These are phyloP conservation scores for Trogon melanurus DNA, from an alignment of 2,113 vertebrate genomes.

Conservation along the genomic window DNA sequence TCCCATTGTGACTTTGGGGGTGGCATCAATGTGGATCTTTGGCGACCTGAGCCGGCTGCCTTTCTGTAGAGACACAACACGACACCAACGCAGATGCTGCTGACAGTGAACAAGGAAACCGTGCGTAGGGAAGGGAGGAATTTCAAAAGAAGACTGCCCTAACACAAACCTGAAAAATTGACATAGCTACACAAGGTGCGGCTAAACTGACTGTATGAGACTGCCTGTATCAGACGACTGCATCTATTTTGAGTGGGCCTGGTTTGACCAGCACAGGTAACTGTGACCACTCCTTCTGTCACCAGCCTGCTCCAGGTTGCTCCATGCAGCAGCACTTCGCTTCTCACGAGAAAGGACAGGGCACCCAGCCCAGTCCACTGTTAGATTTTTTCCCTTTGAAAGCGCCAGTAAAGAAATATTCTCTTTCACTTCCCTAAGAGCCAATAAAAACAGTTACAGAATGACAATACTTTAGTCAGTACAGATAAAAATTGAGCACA, in stretches of 20 bases:
- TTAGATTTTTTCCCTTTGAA: neutral
- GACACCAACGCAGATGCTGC: fast-evolving
- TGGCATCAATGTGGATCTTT: fast-evolving
- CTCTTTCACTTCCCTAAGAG: neutral
- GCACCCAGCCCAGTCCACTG: neutral
- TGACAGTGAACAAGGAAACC: neutral
- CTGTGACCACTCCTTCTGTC: fast-evolving
- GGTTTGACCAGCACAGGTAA: neutral
- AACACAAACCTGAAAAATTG: neutral
- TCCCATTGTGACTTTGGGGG: fast-evolving
- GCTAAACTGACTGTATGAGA: neutral
- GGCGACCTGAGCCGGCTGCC: fast-evolving
- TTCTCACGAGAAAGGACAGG: neutral
- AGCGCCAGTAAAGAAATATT: neutral
- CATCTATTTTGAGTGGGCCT: neutral
- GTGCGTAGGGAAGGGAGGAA: neutral
- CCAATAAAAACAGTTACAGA: neutral
- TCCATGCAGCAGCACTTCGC: neutral
- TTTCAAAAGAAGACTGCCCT: neutral
- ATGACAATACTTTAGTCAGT: neutral
- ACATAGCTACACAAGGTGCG: neutral
- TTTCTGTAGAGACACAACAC: neutral
- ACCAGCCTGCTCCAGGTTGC: neutral
- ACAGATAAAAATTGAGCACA: neutral
- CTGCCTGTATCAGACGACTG: neutral